A percentile compares a stretch with the other conserved stretches of the same genome.
These are phyloP conservation scores for Rhopilema esculentum DNA, from an alignment of 30 jellyfish, hydroid and myxozoan genomes.

Conservation along the genomic window DNA sequence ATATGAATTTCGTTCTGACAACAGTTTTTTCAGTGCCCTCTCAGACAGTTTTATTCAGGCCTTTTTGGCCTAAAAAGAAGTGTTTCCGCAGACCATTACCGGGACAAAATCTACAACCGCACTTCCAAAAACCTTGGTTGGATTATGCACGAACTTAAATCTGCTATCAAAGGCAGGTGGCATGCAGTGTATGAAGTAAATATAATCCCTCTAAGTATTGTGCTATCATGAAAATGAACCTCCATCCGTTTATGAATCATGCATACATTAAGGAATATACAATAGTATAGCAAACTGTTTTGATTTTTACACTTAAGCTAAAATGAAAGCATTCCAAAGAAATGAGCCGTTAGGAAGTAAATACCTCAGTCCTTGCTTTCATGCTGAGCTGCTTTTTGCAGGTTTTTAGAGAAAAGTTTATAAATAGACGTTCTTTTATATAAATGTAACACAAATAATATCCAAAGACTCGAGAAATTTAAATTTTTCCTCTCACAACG, in stretches of 20 bases:
- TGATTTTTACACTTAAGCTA: too few species aligned
- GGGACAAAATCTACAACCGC: too few species aligned
- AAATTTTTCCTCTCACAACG: too few species aligned
- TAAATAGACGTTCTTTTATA: neutral
- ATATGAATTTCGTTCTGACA: too few species aligned
- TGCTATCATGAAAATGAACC: neutral
- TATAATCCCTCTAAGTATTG: neutral
- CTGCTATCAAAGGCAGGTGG: neutral
- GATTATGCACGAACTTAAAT: neutral
- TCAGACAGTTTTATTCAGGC: too few species aligned
- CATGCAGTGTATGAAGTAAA: neutral
- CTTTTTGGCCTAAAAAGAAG: too few species aligned
- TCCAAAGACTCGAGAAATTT: too few species aligned
- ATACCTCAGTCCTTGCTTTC: neutral
- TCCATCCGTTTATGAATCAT: neutral
- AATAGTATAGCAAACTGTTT: neutral
- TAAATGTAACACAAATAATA: too few species aligned
- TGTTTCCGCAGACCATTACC: too few species aligned
- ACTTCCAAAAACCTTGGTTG: neutral
- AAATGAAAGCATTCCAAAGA: neutral
- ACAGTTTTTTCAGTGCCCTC: too few species aligned
- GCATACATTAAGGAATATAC: neutral
- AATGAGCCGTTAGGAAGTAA: too few species aligned
- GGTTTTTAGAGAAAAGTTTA: neutral
- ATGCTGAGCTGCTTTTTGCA: neutral